Conservation (phyloP, 2,888 invertebrate species). For the Plemyria rubiginata region DNA sequence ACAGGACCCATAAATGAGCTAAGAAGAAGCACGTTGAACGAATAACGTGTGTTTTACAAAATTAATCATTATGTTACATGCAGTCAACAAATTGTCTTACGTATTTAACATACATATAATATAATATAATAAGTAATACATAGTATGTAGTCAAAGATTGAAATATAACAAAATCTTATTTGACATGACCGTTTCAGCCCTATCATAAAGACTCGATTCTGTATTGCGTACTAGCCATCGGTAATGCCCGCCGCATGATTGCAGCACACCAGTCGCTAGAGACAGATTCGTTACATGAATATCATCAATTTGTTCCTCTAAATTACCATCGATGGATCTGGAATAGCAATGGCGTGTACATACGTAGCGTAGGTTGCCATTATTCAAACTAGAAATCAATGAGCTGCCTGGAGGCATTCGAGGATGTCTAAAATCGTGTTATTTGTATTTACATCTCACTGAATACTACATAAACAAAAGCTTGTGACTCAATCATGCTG, state of each 20-base stretch:
- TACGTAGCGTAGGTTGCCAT: conserved; percentile 20
- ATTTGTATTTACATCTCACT: no score
- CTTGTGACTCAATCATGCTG: not conserved
- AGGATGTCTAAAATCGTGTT: not conserved
- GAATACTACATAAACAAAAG: not conserved
- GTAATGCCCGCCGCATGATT: conserved; percentile 72
- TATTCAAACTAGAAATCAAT: conserved; percentile 23
- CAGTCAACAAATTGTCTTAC: no score
- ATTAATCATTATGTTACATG: no score
- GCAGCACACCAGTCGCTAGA: conserved; percentile 56
- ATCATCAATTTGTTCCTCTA: conserved; percentile 44
- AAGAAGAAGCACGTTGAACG: no score
- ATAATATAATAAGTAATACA: no score
- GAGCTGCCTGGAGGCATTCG: not conserved
- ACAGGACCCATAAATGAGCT: no score
- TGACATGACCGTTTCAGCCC: conserved; percentile 5
- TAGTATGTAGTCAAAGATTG: no score
- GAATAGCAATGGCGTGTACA: conserved; percentile 26
- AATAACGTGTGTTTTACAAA: no score
- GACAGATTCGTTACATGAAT: conserved; percentile 45
- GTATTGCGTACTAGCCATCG: conserved; percentile 47
- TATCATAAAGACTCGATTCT: conserved; percentile 12
- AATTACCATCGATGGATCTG: conserved; percentile 31
- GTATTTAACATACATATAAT: no score
- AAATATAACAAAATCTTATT: not conserved